Evolutionary conservation across 2,797 vertebrate genomes (phyloP).

Genomic region (Brachymystax lenok): DNA sequence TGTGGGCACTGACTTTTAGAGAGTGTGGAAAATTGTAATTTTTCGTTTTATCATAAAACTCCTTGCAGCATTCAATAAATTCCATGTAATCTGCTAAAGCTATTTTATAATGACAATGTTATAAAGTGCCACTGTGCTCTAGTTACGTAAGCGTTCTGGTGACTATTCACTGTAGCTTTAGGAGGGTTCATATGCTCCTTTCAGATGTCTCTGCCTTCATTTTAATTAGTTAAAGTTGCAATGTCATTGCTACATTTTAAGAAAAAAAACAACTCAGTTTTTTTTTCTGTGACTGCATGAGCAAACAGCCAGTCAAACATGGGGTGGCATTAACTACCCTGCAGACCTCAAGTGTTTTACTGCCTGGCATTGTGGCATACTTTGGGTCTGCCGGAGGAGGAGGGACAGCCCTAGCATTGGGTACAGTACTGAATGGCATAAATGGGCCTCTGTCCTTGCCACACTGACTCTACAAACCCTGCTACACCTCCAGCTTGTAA

Average conservation of each 20-base stretch:
- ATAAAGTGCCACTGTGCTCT: conserved; percentile 34
- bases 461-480: background rate
- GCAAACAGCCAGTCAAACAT: conserved; percentile 6
- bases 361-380: conserved; percentile 28
- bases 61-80: conserved; percentile 26
- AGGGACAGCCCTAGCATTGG: conserved; percentile 19
- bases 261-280: background rate
- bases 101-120: conserved; percentile 33
- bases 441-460: conserved; percentile 37
- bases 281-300: background rate
- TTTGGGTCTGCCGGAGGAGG: conserved; percentile 20
- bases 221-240: background rate
- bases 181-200: conserved; percentile 3
- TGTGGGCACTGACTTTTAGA: conserved; percentile 52
- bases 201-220: background rate
- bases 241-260: background rate
- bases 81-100: conserved; percentile 42
- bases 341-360: conserved; percentile 27
- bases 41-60: conserved; percentile 38
- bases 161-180: conserved; percentile 21
- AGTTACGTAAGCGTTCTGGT: conserved; percentile 22
- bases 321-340: conserved; percentile 8
- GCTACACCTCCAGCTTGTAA: conserved; percentile 19
- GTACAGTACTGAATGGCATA: conserved; percentile 20
- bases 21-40: conserved; percentile 34